Base-by-base conservation (phyloP, 2,888 invertebrate genomes). In the Calliphora vomitoria region DNA sequence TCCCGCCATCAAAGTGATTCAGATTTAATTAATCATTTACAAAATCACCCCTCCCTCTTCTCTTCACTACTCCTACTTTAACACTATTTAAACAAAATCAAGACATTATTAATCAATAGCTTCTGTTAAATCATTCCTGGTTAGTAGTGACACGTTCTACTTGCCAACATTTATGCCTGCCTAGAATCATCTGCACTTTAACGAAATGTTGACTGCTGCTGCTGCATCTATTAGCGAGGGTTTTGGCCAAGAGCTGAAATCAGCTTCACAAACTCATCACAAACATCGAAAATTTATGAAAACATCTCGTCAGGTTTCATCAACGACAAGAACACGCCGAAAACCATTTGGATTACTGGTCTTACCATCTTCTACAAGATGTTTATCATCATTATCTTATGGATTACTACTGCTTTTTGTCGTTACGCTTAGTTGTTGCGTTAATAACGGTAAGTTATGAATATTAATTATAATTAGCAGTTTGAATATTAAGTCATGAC, bases 251-350 rank as follows among this genome's bases (percentile, higher is more conserved):
- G 15, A 60, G 38, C 76, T 58, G 8, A 72, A 47, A 10, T 53
- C 20, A 8, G 47, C 44, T 68, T 44, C 50, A 44, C 55, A 44
- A 86, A 71, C 58, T 68, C 84, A 89, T 89, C 88, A 89, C 83
- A 88, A 89, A 90, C 89, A 90, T 89, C 90, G 90, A 90, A 89
- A 89, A 89, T 90, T 90, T 90, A 69, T 79, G 83, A 90, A 90
- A 90, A 89, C 91, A 91, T 89, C 90, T 91, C 91, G 92, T 92
- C 92, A 92, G 93, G 92, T 91, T 55, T 75, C 89, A 89, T 50
- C 90, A 88, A 85, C 85, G 89, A 83, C 85, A 89, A 68, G 82
- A 82, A 74, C 75, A 85, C 64, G 66, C 82, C 80, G 72, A 88
- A 75, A 87, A 89, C 38, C 87, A 84, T 53, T 75, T 55, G 78